phyloP scores from a whole-genome alignment of 2,113 vertebrate genomes.

The Xiphophorus hellerii region DNA sequence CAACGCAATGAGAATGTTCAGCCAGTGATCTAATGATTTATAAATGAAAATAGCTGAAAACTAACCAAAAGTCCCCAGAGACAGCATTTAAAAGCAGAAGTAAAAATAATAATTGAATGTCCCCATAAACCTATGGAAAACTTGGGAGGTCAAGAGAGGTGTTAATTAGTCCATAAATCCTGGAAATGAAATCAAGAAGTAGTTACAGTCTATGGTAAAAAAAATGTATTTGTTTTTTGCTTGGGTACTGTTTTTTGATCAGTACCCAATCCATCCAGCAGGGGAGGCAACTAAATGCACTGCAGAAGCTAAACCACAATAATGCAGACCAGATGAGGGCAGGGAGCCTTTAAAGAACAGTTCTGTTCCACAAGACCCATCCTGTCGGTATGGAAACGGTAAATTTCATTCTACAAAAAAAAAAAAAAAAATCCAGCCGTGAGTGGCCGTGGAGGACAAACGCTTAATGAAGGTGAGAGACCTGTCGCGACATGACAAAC shows the following conservation, averaged over 20 bases:
- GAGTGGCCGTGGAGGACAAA: background rate
- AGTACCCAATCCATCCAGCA: constrained; percentile 29
- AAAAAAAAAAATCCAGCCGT: background rate
- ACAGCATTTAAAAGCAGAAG: background rate
- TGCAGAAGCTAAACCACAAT: constrained; percentile 12
- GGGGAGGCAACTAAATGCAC: background rate
- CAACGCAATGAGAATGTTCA: background rate
- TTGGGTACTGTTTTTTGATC: too few species aligned
- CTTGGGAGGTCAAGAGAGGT: background rate
- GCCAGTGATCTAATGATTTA: background rate
- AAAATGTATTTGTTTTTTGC: too few species aligned
- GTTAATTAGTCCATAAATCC: background rate
- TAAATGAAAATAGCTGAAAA: background rate
- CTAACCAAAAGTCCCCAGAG: background rate
- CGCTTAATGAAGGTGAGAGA: background rate
- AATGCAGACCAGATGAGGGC: constrained; percentile 25
- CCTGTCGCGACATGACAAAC: constrained; percentile 19
- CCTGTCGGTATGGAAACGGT: background rate
- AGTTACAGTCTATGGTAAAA: background rate
- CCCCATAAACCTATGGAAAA: background rate
- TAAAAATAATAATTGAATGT: background rate
- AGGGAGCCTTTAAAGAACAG: background rate
- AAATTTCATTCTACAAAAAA: background rate
- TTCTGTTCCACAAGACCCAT: constrained; percentile 17
- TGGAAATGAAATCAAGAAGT: background rate